Base-by-base conservation (phyloP, 2,113 vertebrate species). In the Bagarius yarrelli region DNA sequence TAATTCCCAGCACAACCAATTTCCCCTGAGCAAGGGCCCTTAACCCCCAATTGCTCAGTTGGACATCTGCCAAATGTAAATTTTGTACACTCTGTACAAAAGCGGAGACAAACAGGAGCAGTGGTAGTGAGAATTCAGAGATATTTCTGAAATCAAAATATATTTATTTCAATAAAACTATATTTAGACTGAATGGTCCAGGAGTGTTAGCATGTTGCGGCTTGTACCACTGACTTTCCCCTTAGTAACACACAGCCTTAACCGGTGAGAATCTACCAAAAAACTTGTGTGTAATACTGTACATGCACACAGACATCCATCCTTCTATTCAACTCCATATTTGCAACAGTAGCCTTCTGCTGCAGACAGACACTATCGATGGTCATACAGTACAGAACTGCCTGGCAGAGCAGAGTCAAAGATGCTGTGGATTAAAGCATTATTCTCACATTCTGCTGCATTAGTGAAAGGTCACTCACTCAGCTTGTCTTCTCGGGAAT, bases 401-500 rank as follows among this genome's bases (percentile, higher is more conserved):
- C 36, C 36, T 40, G 27, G 78, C 32, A 5, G 5, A 34, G 77
- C 34, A 27, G 52, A 44, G 1, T 32, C 55, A 57, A 53, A 30
- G n/a, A 67, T 36, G 34, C 12, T 27, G 53, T 6, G 44, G n/a
- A 74, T 78, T 66, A 81, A 52, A 36, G 57, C 75, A 78, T 78
- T 78, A 52, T 52, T n/a, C 19, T 78, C 60, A 61, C 57, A 71
- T 60, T 32, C 60, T 60, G 36, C 40, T 44, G 60, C 53, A 47
- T 60, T 27, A 55, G 25, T 52, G 59, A 86, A 91, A 89, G 89
- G 89, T 90, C 89, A 88, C 8, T 75, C 87, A 34, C 81, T 56
- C 64, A 32, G 66, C 40, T 59, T 44, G 78, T 50, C n/a, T 69
- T 44, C 18, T 40, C 36, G 6, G 3, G 36, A 4, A 40, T 40